A percentile compares a stretch with the other conserved stretches of the same genome.
Conservation (phyloP, 2,888 invertebrate species). For the Crematogaster levior region DNA sequence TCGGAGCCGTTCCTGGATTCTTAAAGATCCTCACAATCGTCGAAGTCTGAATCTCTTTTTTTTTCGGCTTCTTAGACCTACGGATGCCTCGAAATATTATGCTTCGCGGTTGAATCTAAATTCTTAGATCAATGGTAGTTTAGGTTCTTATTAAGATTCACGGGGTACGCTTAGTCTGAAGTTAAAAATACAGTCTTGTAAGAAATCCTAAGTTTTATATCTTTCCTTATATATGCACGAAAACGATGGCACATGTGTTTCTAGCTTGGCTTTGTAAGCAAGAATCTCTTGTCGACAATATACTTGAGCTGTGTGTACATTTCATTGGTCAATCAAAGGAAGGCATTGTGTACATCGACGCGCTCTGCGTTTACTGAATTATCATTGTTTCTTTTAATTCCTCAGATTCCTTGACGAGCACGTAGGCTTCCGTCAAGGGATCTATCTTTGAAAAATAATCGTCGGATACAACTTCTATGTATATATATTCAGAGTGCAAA, state of each 20-base stretch:
- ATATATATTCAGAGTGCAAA: conserved; percentile 36
- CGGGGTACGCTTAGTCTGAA: conserved; percentile 27
- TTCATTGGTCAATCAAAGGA: conserved; percentile 62
- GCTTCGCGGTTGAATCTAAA: conserved; percentile 21
- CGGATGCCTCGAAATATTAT: conserved; percentile 30
- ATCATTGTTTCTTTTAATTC: conserved; percentile 1
- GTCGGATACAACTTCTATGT: conserved; percentile 16
- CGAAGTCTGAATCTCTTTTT: conserved; percentile 29
- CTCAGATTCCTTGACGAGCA: background rate
- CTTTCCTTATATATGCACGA: conserved; percentile 75
- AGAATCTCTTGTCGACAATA: conserved; percentile 55
- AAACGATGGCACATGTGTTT: conserved; percentile 80
- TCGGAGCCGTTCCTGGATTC: conserved; percentile 15
- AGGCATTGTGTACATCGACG: conserved; percentile 48
- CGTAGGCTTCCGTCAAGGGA: background rate
- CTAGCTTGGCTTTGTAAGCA: conserved; percentile 70
- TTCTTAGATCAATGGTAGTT: conserved; percentile 23
- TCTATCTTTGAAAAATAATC: conserved; percentile 42
- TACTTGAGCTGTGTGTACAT: conserved; percentile 68
- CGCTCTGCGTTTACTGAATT: conserved; percentile 25
- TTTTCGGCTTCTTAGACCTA: conserved; percentile 47
- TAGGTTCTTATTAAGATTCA: conserved; percentile 34
- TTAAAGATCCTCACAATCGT: conserved; percentile 20
- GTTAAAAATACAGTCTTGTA: conserved; percentile 80
- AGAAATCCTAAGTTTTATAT: conserved; percentile 76